Evolutionary conservation across 2,888 invertebrate species (phyloP).

Genomic region (Palloptera scutellata): DNA sequence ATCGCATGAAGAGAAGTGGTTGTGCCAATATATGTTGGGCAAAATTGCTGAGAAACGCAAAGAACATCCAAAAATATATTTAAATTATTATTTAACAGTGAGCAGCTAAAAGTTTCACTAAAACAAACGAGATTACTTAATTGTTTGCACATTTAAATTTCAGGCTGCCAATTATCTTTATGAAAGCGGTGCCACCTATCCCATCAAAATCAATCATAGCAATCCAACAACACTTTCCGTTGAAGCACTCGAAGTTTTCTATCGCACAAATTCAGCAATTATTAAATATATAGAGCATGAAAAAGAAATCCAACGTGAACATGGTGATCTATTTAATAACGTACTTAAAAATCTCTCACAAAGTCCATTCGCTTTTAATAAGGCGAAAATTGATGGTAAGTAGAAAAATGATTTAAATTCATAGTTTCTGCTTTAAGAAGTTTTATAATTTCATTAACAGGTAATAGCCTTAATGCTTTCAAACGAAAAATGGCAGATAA

Average conservation of each 20-base stretch:
- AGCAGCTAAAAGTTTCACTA: neutral
- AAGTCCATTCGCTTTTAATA: conserved; percentile 66
- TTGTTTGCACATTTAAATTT: conserved; percentile 33
- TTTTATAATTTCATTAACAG: conserved; percentile 6
- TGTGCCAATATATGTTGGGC: conserved; percentile 94
- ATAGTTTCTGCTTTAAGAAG: neutral
- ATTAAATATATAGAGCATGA: conserved; percentile 84
- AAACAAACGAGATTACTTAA: neutral
- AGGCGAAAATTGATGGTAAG: conserved; percentile 62
- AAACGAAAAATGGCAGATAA: conserved; percentile 27
- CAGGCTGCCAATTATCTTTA: conserved; percentile 79
- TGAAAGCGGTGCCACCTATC: conserved; percentile 84
- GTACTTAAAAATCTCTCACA: conserved; percentile 62
- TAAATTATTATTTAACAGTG: conserved; percentile 81
- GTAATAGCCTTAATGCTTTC: conserved; percentile 30
- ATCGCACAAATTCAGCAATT: conserved; percentile 87
- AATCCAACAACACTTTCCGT: conserved; percentile 84
- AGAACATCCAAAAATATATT: conserved; percentile 75
- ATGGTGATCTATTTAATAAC: conserved; percentile 69
- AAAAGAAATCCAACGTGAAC: conserved; percentile 70
- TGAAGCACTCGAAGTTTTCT: conserved; percentile 87
- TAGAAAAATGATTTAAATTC: neutral
- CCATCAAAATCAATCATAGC: conserved; percentile 84
- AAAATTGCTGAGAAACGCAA: conserved; percentile 91
- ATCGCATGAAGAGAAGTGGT: conserved; percentile 85